Conservation (phyloP, 2,888 invertebrate species). For the Chloroclystis v-ata region DNA sequence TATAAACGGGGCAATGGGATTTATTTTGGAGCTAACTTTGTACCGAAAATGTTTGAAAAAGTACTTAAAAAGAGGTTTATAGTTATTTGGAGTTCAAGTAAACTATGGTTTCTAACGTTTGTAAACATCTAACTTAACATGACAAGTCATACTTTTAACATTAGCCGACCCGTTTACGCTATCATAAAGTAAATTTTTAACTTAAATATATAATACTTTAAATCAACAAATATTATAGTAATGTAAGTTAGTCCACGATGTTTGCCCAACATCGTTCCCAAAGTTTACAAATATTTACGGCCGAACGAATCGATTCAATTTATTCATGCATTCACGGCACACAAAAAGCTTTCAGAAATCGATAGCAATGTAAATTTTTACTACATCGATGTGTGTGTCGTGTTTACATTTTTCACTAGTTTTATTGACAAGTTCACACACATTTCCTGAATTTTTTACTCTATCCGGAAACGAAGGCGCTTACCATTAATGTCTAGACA, state of each 20-base stretch:
- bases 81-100: not conserved
- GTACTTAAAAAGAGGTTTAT: slow-evolving; percentile 20
- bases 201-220: too few relatives aligned
- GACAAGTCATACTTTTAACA: too few relatives aligned
- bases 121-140: not conserved
- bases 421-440: too few relatives aligned
- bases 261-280: slow-evolving; percentile 17
- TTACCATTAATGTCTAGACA: too few relatives aligned
- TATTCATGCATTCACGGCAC: slow-evolving; percentile 32
- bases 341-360: slow-evolving; percentile 39
- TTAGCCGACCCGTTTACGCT: too few relatives aligned
- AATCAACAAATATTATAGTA: too few relatives aligned
- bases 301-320: slow-evolving; percentile 31
- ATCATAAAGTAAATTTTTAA: too few relatives aligned
- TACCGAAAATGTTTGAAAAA: not conserved
- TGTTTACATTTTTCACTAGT: slow-evolving; percentile 10
- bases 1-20: too few relatives aligned
- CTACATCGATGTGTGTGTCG: slow-evolving; percentile 42
- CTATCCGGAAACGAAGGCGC: too few relatives aligned
- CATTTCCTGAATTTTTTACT: too few relatives aligned
- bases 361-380: slow-evolving; percentile 43
- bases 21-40: too few relatives aligned
- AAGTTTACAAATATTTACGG: slow-evolving; percentile 32
- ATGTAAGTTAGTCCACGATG: not conserved
- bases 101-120: slow-evolving; percentile 7